Conservation (phyloP, 2,113 vertebrate genomes). For the Malurus cyaneus region DNA sequence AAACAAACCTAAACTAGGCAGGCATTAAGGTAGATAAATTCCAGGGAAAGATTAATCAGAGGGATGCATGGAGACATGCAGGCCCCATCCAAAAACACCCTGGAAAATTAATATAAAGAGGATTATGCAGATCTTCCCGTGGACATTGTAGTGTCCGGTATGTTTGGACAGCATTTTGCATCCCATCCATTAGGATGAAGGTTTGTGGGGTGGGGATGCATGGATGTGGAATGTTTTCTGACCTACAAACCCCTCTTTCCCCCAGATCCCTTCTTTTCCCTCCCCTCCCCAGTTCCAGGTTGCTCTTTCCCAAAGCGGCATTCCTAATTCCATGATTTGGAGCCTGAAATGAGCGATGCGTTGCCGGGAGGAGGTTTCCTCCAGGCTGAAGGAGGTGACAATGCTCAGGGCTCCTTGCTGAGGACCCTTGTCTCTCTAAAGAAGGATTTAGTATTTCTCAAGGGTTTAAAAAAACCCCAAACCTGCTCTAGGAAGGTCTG, state of each 20-base stretch:
- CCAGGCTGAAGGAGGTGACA: background rate
- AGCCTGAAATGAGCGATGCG: background rate
- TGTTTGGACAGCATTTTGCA: fast-evolving
- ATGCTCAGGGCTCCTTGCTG: background rate
- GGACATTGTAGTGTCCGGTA: fast-evolving
- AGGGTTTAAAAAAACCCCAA: background rate
- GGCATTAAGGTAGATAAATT: background rate
- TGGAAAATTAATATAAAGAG: background rate
- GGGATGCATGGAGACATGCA: background rate
- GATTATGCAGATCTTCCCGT: background rate
- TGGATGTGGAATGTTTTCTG: fast-evolving
- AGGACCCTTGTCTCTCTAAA: background rate
- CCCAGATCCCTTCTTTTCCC: background rate
- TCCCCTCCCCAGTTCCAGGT: background rate
- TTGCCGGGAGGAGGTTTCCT: background rate
- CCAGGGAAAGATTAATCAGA: background rate
- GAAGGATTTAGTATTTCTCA: background rate
- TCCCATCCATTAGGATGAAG: background rate
- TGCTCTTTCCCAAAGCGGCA: background rate
- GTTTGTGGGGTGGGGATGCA: background rate
- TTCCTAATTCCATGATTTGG: background rate
- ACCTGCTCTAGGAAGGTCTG: background rate
- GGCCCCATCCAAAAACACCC: background rate
- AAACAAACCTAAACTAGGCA: too few species aligned
- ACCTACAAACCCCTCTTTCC: background rate